Evolutionary conservation across 2,888 invertebrate species (phyloP), one percentile per base, ranked within the genome.

Genomic region (Entomobrya multifasciata): DNA sequence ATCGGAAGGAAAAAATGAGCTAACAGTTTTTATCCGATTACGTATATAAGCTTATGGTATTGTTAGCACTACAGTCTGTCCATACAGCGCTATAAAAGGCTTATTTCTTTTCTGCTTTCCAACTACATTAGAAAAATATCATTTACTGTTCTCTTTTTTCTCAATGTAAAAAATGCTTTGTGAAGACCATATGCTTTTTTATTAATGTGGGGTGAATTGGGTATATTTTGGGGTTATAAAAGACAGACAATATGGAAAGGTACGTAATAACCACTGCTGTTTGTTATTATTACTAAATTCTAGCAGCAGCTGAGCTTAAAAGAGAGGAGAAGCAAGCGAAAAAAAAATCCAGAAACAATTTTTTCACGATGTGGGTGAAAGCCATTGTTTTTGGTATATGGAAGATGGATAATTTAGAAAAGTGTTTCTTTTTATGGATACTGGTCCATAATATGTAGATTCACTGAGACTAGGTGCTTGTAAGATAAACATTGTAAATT

Each of bases 401-500:
- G 49, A 72, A 72, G 55, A 0, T 76, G 55, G 76, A 77, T 77
- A 77, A 57, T 44, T 77, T 36, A 55, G 52, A 25, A 72, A 72
- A 72, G 72, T 77, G 55, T 36, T 77, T 55, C 57, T 10, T 20
- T 77, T 77, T 41, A 30, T 74, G n/a, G 17, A n/a, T 13, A 25
- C 10, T 49, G n/a, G 30, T 2, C 13, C 30, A 62, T 62, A 62
- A 15, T 36, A 62, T 62, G 62, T 36, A 62, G 62, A 62, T 30
- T 4, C 4, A 6, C 4, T 36, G 36, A 36, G 36, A 4, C 4
- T 4, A 30, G n/a, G 62, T 15, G 2, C 36, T 62, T 62, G 5
- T 6, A 62, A 30, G n/a, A 36, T 62, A 36, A 62, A 62, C 13
- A 10, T 27, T 5, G 11, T n/a, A 62, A 62, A 62, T 62, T 62